Conservation (phyloP, 2,797 vertebrate genomes). For the Brachyalestes nurse region DNA sequence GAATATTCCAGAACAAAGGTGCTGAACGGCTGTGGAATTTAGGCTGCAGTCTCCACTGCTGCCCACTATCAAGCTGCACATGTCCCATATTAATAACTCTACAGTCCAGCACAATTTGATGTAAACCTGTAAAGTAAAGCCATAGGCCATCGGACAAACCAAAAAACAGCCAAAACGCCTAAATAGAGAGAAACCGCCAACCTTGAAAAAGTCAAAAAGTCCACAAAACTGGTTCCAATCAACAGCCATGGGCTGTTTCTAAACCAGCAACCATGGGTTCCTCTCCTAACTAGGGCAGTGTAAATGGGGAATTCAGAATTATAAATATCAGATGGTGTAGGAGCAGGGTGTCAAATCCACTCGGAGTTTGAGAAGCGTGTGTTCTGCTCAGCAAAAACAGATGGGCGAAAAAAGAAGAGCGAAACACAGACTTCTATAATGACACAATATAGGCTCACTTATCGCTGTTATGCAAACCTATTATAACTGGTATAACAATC, state of each 20-base stretch:
- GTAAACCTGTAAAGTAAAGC: constrained; percentile 4
- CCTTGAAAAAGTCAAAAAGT: constrained; percentile 53
- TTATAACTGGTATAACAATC: background rate
- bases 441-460: constrained; percentile 1
- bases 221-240: constrained; percentile 46
- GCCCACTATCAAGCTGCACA: background rate
- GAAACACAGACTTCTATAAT: background rate
- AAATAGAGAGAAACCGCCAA: constrained; percentile 63
- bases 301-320: constrained; percentile 26
- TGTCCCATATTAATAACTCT: constrained; percentile 1
- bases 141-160: constrained; percentile 55
- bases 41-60: background rate
- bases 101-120: background rate
- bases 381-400: background rate
- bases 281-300: constrained; percentile 23
- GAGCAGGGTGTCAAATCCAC: constrained; percentile 7
- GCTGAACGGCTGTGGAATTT: constrained; percentile 7
- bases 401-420: background rate
- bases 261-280: constrained; percentile 16
- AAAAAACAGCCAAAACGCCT: constrained; percentile 69
- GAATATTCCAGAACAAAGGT: constrained; percentile 61
- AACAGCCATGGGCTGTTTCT: constrained; percentile 7
- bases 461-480: background rate
- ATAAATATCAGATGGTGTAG: constrained; percentile 29
- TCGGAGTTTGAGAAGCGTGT: background rate